Percentiles rank a stretch among this genome's conserved stretches.
Conservation (phyloP, 2,113 vertebrate genomes). For the Muntiacus muntjak region DNA sequence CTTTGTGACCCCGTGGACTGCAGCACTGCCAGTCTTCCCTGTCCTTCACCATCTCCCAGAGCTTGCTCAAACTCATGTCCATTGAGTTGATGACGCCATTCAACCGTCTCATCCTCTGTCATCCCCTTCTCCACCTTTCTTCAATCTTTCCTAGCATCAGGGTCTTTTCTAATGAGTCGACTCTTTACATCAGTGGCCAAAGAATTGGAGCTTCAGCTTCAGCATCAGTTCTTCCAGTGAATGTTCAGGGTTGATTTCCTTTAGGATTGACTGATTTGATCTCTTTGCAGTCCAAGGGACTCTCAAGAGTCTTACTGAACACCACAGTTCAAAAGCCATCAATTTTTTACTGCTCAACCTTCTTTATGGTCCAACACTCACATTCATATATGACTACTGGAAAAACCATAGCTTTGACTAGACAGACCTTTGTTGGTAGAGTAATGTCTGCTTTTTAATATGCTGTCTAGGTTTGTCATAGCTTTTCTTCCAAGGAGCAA, state of each 20-base stretch:
- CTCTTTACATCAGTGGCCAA: background rate
- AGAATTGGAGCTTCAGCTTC: background rate
- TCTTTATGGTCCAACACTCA: background rate
- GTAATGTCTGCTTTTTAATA: background rate
- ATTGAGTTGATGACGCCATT: background rate
- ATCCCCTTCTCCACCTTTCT: background rate
- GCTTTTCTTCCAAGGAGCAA: background rate
- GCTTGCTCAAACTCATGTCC: background rate
- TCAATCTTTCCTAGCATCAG: background rate
- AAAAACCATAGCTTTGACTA: background rate
- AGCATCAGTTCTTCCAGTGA: background rate
- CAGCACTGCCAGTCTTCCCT: background rate
- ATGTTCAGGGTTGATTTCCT: background rate
- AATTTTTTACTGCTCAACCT: fast-evolving
- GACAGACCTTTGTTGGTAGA: background rate
- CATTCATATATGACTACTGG: background rate
- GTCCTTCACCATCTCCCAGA: background rate
- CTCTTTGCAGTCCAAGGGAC: background rate
- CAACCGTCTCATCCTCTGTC: background rate
- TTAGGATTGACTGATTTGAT: background rate
- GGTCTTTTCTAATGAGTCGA: background rate
- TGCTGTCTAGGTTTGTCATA: background rate
- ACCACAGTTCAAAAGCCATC: background rate
- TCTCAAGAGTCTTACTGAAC: background rate
- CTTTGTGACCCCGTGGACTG: background rate